Conservation (phyloP, 2,113 vertebrate species). For the Psittacus erithacus region DNA sequence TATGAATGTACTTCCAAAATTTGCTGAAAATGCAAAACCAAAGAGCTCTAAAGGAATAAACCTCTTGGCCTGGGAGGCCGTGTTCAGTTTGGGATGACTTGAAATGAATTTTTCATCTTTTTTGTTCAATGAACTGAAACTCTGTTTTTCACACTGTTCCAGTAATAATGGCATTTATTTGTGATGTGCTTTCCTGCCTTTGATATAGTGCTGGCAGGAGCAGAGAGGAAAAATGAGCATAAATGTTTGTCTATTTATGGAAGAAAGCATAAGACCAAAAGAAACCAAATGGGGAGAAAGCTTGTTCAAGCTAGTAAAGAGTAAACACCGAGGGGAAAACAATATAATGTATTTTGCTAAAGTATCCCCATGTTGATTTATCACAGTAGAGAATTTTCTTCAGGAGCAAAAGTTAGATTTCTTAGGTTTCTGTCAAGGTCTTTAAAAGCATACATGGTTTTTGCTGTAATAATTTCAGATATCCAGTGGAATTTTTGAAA, state of each 20-base stretch:
- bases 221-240: not conserved
- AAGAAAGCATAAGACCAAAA: not conserved
- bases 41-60: constrained; percentile 9
- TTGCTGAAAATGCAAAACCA: constrained; percentile 31
- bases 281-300: not conserved
- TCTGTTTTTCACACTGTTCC: not conserved
- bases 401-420: not conserved
- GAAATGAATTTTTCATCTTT: constrained; percentile 33
- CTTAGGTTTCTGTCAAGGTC: not conserved
- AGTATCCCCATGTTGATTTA: not conserved
- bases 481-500: not conserved
- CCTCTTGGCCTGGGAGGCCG: not conserved
- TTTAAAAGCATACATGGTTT: not conserved
- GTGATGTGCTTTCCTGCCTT: not conserved
- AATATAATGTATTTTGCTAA: not conserved
- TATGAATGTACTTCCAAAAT: not conserved
- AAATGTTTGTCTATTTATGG: not conserved
- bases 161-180: constrained; percentile 13
- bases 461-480: not conserved
- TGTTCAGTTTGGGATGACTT: constrained; percentile 5
- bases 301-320: not conserved
- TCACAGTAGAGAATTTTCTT: not conserved
- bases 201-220: not conserved
- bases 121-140: constrained; percentile 8
- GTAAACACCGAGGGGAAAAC: not conserved